These are phyloP conservation scores for Podarcis muralis DNA, from an alignment of 2,113 vertebrate species.

Conservation along the genomic window DNA sequence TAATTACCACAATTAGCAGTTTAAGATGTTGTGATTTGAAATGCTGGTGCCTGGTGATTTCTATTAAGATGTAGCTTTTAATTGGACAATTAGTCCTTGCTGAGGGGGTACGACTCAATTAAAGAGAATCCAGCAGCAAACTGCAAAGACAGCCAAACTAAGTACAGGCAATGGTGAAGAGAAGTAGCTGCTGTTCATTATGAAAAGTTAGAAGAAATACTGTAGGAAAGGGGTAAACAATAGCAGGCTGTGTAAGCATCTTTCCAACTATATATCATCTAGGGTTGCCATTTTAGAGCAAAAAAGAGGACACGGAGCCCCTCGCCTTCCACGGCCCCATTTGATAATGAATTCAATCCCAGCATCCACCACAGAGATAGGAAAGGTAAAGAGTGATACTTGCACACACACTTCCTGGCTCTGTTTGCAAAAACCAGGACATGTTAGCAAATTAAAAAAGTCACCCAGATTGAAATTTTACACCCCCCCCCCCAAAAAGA, in stretches of 20 bases:
- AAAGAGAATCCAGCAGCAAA: not conserved
- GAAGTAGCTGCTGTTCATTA: too few species aligned
- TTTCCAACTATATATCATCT: not conserved
- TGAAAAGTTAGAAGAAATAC: not conserved
- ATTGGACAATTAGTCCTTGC: constrained; percentile 25
- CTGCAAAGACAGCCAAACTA: not conserved
- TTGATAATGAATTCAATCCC: too few species aligned
- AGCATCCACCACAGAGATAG: too few species aligned
- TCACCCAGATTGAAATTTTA: too few species aligned
- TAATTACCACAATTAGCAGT: constrained; percentile 6
- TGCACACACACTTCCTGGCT: too few species aligned
- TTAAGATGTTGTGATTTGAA: constrained; percentile 16
- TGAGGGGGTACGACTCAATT: not conserved
- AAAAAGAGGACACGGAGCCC: too few species aligned
- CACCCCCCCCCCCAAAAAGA: too few species aligned
- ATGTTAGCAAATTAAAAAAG: too few species aligned
- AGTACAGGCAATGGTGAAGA: not conserved
- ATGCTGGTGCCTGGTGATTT: not conserved
- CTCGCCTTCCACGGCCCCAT: too few species aligned
- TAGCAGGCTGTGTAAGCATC: not conserved
- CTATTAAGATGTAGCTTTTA: constrained; percentile 19
- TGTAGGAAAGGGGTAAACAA: not conserved
- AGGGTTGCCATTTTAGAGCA: not conserved
- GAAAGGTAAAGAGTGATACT: too few species aligned
- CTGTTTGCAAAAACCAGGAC: too few species aligned